Base-by-base conservation (phyloP, 1,140 invertebrate genomes). In the Mycetomoellerius zeteki region DNA sequence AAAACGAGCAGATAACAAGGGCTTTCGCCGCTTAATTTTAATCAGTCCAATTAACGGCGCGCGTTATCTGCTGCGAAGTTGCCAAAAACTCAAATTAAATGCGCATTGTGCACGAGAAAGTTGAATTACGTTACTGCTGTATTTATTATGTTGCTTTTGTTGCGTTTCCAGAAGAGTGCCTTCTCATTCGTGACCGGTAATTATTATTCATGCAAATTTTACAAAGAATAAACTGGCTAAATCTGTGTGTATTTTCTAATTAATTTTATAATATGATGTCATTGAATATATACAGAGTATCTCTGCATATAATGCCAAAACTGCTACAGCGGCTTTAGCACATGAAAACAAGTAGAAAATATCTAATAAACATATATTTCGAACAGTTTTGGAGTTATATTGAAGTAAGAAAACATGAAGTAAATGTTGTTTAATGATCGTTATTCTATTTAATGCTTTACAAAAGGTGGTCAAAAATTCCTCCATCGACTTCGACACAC, bases 1-100 rank as follows among this genome's bases (percentile, higher is more conserved):
- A n/a, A 82, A 84, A 84, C 43, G 24, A 73, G 71, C 67, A 43
- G 24, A 75, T 84, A 84, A 84, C 56, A 69, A 84, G 80, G 37
- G 80, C 69, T 73, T 75, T 73, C 69, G 69, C 30, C 80, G 80
- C 69, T 84, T 84, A 84, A 73, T 84, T 84, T 84, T 84, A 84
- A 84, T 84, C 80, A 84, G 69, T 58, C 67, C 37, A 84, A 75
- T 84, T 84, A 84, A 84, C 69, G 24, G 37, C 19, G 54, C 52
- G 30, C 33, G 37, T 75, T 84, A 60, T 84, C 54, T 33, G 37
- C 80, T 21, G n/a, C 27, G 14, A 62, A 84, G 52, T 75, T 84
- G 69, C 80, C 69, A 37, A 84, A 73, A 84, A 71, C 27, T 58
- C 37, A 27, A 84, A 75, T 75, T 84, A 60, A 84, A 75, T 69